phyloP scores from a whole-genome alignment of 1,140 invertebrate species.

The Venturia canescens region DNA sequence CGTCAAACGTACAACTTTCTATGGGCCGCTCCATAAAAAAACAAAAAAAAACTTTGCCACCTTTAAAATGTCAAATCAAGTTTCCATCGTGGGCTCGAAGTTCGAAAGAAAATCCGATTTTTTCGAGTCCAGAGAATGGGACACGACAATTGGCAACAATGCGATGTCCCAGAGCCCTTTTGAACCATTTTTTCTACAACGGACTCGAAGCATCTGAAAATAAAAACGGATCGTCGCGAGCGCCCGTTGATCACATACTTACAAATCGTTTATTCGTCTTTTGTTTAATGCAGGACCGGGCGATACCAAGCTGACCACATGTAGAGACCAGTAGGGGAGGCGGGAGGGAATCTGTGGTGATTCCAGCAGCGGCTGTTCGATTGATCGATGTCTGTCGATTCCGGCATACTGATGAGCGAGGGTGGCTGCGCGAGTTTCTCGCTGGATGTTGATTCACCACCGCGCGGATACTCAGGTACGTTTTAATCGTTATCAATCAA shows the following conservation, averaged over 20 bases:
- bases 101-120: too few species aligned
- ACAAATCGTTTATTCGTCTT: conserved; percentile 11
- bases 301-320: conserved; percentile 36
- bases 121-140: too few species aligned
- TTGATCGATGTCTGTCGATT: conserved; percentile 56
- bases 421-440: conserved; percentile 50
- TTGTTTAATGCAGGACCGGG: conserved; percentile 42
- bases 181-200: background rate
- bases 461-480: conserved; percentile 53
- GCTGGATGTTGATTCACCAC: conserved; percentile 55
- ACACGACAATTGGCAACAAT: too few species aligned
- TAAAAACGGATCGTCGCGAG: background rate
- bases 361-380: conserved; percentile 40
- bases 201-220: too few species aligned
- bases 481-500: background rate
- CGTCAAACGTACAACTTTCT: too few species aligned
- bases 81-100: too few species aligned
- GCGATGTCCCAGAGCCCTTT: too few species aligned
- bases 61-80: too few species aligned
- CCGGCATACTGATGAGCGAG: conserved; percentile 56
- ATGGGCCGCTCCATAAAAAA: too few species aligned
- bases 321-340: conserved; percentile 37
- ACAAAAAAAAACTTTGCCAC: too few species aligned
- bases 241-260: background rate
- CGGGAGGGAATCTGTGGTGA: conserved; percentile 35